phyloP scores from a whole-genome alignment of 2,888 invertebrate genomes.

The Elysia crispata region DNA sequence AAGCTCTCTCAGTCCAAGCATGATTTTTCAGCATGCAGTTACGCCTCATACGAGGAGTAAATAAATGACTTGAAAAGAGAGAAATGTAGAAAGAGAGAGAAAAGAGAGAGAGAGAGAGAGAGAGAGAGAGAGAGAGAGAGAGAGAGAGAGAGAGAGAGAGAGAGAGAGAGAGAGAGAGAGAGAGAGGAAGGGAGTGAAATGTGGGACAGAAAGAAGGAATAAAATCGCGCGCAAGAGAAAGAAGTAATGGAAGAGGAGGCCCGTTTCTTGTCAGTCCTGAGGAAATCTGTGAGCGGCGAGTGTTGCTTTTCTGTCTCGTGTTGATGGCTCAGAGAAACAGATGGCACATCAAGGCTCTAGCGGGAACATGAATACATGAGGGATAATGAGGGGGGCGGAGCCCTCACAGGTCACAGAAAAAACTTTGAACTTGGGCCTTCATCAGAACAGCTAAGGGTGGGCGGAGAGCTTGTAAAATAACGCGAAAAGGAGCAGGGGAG shows the following conservation, averaged over 20 bases:
- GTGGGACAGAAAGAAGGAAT: conserved; percentile 1
- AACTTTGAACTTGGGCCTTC: too few species aligned
- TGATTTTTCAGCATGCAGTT: too few species aligned
- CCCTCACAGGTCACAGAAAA: not conserved
- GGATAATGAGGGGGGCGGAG: conserved; percentile 42
- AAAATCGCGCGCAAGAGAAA: not conserved
- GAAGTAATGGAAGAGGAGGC: not conserved
- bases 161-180: too few species aligned
- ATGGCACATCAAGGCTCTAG: conserved; percentile 6
- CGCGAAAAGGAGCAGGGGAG: not conserved
- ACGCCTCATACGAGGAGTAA: too few species aligned
- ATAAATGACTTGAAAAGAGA: too few species aligned
- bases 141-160: too few species aligned
- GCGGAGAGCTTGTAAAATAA: too few species aligned
- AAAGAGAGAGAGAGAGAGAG: conserved; percentile 19
- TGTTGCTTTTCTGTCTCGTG: not conserved
- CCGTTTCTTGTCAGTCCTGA: not conserved
- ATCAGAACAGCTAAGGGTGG: too few species aligned
- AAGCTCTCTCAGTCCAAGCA: too few species aligned
- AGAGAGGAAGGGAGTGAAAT: not conserved
- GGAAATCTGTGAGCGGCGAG: too few species aligned
- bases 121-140: not conserved
- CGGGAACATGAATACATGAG: conserved; percentile 35
- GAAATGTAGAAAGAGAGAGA: not conserved
- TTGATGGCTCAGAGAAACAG: not conserved